Conservation (phyloP, 2,888 invertebrate genomes). For the Conchocele bisecta region DNA sequence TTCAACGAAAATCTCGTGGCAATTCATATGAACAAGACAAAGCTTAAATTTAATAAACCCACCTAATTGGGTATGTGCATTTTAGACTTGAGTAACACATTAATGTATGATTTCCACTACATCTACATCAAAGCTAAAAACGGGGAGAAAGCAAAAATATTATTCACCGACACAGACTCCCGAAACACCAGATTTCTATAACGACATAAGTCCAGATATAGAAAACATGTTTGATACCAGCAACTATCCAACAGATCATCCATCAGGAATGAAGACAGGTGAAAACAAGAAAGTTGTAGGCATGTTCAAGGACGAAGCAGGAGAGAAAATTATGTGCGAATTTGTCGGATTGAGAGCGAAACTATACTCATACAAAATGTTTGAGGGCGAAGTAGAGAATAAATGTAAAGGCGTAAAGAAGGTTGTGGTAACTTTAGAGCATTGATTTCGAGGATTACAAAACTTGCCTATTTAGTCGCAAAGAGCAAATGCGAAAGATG, state of each 20-base stretch:
- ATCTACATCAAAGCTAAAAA: constrained; percentile 18
- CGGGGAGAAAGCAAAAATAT: constrained; percentile 3
- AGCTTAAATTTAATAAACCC: constrained; percentile 77
- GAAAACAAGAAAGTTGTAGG: constrained; percentile 12
- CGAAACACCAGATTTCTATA: constrained; percentile 4
- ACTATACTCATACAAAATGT: constrained; percentile 6
- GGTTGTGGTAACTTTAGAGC: too few species aligned
- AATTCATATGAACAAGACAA: constrained; percentile 69
- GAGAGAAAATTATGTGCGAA: not conserved
- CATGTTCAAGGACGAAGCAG: not conserved
- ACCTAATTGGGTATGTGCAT: constrained; percentile 77
- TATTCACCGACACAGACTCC: constrained; percentile 28
- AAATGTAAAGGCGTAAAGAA: not conserved
- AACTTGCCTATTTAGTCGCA: constrained; percentile 11
- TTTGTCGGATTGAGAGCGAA: constrained; percentile 6
- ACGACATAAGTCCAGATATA: not conserved
- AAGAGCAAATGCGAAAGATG: constrained; percentile 4
- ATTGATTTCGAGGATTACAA: constrained; percentile 31
- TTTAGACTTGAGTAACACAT: constrained; percentile 29
- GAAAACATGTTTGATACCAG: not conserved
- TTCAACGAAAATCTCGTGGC: constrained; percentile 79
- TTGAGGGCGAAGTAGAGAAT: not conserved
- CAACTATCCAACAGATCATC: not conserved
- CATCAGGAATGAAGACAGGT: not conserved
- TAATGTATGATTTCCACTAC: constrained; percentile 38